A percentile compares a stretch with the other conserved stretches of the same genome.
These are phyloP conservation scores for Caerostris darwini DNA, from an alignment of 1,140 invertebrate species.

Conservation along the genomic window DNA sequence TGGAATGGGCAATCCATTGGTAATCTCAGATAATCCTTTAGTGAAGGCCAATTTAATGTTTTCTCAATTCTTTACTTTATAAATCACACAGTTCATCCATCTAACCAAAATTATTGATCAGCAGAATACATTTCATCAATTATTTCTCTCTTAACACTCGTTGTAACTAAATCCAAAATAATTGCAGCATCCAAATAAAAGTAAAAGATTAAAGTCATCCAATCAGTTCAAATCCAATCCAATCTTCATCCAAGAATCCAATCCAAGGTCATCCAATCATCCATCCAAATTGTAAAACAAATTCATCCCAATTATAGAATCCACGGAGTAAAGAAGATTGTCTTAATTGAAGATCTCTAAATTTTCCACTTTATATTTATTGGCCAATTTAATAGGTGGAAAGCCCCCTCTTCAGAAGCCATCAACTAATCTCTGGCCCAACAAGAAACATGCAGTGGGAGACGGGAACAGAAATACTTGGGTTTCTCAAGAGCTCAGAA, in stretches of 20 bases:
- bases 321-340: not conserved
- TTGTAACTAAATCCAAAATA: not conserved
- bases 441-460: not conserved
- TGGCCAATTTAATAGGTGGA: not conserved
- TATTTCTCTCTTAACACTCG: not conserved
- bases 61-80: too few relatives aligned
- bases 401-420: not conserved
- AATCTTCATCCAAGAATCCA: too few relatives aligned
- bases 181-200: not conserved
- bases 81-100: too few relatives aligned
- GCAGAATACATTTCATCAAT: not conserved
- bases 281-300: not conserved
- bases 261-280: too few relatives aligned
- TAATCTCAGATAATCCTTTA: too few relatives aligned
- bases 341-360: not conserved
- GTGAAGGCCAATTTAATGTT: too few relatives aligned
- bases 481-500: not conserved
- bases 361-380: not conserved
- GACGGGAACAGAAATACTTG: not conserved
- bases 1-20: too few relatives aligned
- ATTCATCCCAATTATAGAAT: not conserved
- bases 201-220: not conserved
- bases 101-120: too few relatives aligned
- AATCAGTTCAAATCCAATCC: not conserved
- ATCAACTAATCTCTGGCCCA: not conserved